Conservation (phyloP, 2,888 invertebrate species). For the Acanthopleura granulata region DNA sequence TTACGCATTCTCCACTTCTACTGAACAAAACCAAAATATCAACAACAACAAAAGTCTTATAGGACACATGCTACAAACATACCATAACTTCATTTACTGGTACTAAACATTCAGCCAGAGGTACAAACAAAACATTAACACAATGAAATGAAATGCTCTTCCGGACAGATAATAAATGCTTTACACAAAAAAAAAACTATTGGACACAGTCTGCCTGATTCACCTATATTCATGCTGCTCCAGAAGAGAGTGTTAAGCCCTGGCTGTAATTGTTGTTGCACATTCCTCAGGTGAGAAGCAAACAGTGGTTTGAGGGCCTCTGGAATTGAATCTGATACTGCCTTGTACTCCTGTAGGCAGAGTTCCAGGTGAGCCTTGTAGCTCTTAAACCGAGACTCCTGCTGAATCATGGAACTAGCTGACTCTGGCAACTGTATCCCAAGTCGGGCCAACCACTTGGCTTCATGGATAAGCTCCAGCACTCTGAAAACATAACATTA, state of each 20-base stretch:
- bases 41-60: no score
- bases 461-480: conserved; percentile 67
- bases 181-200: no score
- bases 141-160: no score
- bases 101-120: no score
- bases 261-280: conserved; percentile 64
- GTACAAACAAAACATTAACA: no score
- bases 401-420: conserved; percentile 60
- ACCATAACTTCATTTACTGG: no score
- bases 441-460: conserved; percentile 67
- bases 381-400: conserved; percentile 66
- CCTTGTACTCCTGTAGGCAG: conserved; percentile 56
- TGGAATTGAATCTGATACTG: conserved; percentile 60
- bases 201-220: conserved; percentile 1
- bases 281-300: conserved; percentile 55
- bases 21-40: no score
- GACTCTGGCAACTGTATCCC: conserved; percentile 66
- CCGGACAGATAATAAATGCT: no score
- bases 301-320: conserved; percentile 60
- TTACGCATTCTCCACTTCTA: no score
- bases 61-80: no score
- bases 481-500: conserved; percentile 49
- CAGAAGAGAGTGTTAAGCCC: conserved; percentile 67
- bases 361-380: conserved; percentile 68
- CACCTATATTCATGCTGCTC: conserved; percentile 70